Conservation (phyloP, 2,888 invertebrate species). For the Pyrochroa serraticornis region DNA sequence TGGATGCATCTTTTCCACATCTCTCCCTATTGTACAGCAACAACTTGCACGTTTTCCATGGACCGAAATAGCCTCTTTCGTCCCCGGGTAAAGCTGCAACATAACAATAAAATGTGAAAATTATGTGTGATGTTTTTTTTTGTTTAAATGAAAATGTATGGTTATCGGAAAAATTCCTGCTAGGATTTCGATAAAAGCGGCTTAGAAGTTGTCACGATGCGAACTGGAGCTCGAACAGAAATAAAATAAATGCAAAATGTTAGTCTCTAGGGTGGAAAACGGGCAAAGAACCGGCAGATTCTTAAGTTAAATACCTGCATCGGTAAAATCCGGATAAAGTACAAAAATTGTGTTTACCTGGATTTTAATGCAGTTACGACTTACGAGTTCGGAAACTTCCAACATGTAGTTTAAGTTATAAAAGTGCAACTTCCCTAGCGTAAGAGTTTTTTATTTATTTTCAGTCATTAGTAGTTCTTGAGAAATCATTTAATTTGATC, state of each 20-base stretch:
- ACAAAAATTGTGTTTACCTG: no score
- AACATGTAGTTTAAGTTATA: no score
- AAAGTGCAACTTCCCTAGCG: no score
- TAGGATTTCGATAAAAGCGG: neutral
- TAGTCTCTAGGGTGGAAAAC: slow-evolving; percentile 17
- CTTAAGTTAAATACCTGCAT: slow-evolving; percentile 19
- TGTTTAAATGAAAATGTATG: slow-evolving; percentile 5
- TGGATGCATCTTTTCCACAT: slow-evolving; percentile 75
- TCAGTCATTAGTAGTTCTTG: no score
- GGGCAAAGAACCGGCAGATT: slow-evolving; percentile 12
- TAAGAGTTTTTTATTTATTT: no score
- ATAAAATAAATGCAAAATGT: slow-evolving; percentile 29
- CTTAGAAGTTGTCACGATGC: slow-evolving; percentile 5
- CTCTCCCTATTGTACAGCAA: slow-evolving; percentile 81
- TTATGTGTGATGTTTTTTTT: neutral
- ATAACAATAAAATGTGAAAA: slow-evolving; percentile 27
- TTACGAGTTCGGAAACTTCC: no score
- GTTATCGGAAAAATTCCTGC: slow-evolving; percentile 5
- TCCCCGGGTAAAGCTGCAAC: slow-evolving; percentile 69
- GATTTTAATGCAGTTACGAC: no score
- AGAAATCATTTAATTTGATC: no score
- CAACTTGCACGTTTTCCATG: slow-evolving; percentile 85
- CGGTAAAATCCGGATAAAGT: neutral
- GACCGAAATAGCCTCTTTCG: slow-evolving; percentile 86
- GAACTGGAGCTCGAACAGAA: slow-evolving; percentile 13